Conservation (phyloP, 2,888 invertebrate genomes). For the Enoplolaimus lenunculus region DNA sequence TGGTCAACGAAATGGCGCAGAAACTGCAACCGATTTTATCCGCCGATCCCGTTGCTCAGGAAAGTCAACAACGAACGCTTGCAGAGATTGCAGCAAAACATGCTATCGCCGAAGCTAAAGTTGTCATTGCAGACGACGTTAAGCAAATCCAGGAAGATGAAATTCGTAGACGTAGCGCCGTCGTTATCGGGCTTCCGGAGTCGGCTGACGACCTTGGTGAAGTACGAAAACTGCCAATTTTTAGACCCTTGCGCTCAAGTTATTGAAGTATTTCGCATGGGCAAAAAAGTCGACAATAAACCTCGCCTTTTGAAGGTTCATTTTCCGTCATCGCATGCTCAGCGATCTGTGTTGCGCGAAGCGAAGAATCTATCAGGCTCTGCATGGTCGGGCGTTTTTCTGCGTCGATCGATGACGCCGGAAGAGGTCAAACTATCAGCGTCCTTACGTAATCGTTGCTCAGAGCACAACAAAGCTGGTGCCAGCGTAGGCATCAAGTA, state of each 20-base stretch:
- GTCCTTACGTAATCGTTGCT: background rate
- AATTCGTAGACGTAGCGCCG: background rate
- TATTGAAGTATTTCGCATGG: conserved; percentile 7
- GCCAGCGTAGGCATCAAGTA: background rate
- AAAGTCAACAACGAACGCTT: background rate
- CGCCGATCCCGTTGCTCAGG: background rate
- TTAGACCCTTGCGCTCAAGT: conserved; percentile 3
- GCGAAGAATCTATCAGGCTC: background rate
- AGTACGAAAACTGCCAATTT: background rate
- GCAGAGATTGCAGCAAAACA: background rate
- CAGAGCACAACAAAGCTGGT: background rate
- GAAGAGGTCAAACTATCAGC: background rate
- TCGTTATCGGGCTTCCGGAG: background rate
- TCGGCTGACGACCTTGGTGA: background rate
- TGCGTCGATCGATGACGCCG: background rate
- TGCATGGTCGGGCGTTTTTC: background rate
- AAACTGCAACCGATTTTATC: background rate
- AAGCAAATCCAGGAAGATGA: background rate
- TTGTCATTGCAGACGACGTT: background rate
- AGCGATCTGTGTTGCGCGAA: background rate
- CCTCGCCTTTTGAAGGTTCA: conserved; percentile 11
- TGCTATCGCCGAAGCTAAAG: background rate
- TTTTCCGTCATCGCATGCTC: background rate
- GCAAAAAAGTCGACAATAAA: background rate
- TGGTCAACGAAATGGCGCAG: background rate